Conservation (phyloP, 92 coral and sea anemone genomes). For the Actinostola sp. region DNA sequence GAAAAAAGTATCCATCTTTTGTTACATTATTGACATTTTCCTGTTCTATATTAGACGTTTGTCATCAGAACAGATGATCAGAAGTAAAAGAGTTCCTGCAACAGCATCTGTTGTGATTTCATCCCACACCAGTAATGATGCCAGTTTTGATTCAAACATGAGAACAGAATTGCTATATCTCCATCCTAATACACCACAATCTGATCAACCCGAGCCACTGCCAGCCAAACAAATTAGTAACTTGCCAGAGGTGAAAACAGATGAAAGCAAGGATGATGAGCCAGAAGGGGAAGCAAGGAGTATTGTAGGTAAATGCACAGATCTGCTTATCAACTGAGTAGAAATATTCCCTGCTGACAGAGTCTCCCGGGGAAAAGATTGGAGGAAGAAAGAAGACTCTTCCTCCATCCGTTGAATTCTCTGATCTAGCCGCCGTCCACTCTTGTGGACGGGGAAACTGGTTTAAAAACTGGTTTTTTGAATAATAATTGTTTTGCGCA, state of each 20-base stretch:
- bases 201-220: slow-evolving; percentile 5
- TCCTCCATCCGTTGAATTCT: too few species aligned
- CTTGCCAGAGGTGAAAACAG: not conserved
- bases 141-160: slow-evolving; percentile 80
- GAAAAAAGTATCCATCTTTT: not conserved
- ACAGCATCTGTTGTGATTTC: slow-evolving; percentile 91
- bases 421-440: too few species aligned
- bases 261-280: slow-evolving; percentile 1
- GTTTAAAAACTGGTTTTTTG: too few species aligned
- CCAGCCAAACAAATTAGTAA: not conserved
- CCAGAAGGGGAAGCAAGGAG: not conserved
- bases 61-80: slow-evolving; percentile 85
- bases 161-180: slow-evolving; percentile 91
- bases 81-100: slow-evolving; percentile 93
- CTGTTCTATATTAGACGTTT: slow-evolving; percentile 66
- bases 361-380: too few species aligned
- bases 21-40: slow-evolving; percentile 5
- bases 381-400: too few species aligned
- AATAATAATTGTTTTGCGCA: too few species aligned
- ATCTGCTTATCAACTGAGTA: not conserved
- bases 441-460: too few species aligned
- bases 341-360: too few species aligned
- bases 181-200: slow-evolving; percentile 43
- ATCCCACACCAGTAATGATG: slow-evolving; percentile 74
- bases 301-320: slow-evolving; percentile 16